Percentiles rank a stretch among this genome's conserved stretches.
phyloP scores from a whole-genome alignment of 2,888 invertebrate genomes.

The Frankliniella intonsa region DNA sequence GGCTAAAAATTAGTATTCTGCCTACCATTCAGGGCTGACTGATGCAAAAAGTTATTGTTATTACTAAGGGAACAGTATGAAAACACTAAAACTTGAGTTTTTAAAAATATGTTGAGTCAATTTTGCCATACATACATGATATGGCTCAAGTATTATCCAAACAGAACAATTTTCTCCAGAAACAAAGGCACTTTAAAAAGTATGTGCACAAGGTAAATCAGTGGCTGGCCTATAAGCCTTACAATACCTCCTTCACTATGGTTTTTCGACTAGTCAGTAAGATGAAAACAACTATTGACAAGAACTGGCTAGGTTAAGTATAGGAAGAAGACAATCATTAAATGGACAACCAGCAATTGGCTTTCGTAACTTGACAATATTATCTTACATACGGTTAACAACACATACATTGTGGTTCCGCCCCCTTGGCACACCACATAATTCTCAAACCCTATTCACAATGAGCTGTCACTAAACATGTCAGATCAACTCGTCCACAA shows the following conservation, averaged over 20 bases:
- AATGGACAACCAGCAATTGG: neutral
- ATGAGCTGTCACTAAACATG: conserved; percentile 20
- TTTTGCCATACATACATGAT: too few species aligned
- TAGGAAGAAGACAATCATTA: neutral
- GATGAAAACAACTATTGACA: neutral
- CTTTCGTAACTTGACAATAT: neutral
- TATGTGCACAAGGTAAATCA: too few species aligned
- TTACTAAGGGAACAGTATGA: neutral
- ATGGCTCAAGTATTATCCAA: neutral
- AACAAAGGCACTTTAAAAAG: neutral
- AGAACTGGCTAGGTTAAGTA: neutral
- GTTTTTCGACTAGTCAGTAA: too few species aligned
- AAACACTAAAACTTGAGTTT: neutral
- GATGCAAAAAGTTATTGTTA: neutral
- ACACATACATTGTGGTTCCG: neutral
- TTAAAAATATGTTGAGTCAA: neutral
- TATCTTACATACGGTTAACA: neutral
- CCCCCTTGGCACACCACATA: neutral
- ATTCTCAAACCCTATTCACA: neutral
- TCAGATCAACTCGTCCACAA: conserved; percentile 21
- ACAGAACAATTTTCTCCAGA: neutral
- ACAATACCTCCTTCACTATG: too few species aligned
- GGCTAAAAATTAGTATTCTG: neutral
- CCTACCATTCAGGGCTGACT: neutral
- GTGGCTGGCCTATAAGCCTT: too few species aligned